Evolutionary conservation across 2,888 invertebrate species (phyloP).

Genomic region (Xylocampa areola): DNA sequence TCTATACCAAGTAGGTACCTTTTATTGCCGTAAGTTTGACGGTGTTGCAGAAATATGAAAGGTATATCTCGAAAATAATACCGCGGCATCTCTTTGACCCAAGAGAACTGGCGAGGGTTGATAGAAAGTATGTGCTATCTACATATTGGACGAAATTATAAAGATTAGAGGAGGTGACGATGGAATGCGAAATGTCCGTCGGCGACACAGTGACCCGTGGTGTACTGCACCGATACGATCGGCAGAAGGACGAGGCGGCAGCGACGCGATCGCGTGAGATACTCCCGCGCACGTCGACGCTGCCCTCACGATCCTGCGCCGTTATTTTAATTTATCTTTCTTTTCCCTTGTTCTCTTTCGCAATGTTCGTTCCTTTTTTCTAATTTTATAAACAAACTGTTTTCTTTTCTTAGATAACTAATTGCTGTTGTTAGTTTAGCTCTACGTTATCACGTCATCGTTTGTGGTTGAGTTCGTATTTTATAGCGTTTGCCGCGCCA

Average conservation of each 20-base stretch:
- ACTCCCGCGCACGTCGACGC: slow-evolving; percentile 74
- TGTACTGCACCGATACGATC: slow-evolving; percentile 67
- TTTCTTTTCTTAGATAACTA: slow-evolving; percentile 4
- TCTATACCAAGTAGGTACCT: slow-evolving; percentile 35
- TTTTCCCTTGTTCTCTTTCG: slow-evolving; percentile 57
- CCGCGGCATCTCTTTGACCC: slow-evolving; percentile 59
- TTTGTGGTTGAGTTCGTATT: slow-evolving; percentile 11
- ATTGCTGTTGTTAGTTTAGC: background rate
- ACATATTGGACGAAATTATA: slow-evolving; percentile 67
- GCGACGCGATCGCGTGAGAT: slow-evolving; percentile 82
- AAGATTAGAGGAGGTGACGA: slow-evolving; percentile 68
- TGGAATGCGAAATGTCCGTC: slow-evolving; percentile 75
- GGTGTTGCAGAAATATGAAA: slow-evolving; percentile 29
- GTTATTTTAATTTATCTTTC: slow-evolving; percentile 71
- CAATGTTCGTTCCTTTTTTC: slow-evolving; percentile 44
- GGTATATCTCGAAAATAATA: slow-evolving; percentile 45
- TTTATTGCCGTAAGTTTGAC: slow-evolving; percentile 29
- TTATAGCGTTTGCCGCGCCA: slow-evolving; percentile 18
- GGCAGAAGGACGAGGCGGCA: slow-evolving; percentile 68
- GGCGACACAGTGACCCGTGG: slow-evolving; percentile 77
- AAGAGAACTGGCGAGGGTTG: slow-evolving; percentile 53
- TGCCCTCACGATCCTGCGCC: slow-evolving; percentile 71
- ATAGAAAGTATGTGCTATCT: slow-evolving; percentile 64
- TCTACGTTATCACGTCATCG: slow-evolving; percentile 3
- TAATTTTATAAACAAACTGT: slow-evolving; percentile 10